phyloP scores from a whole-genome alignment of 2,797 vertebrate genomes.

The Enteromius afrohamiltoni region DNA sequence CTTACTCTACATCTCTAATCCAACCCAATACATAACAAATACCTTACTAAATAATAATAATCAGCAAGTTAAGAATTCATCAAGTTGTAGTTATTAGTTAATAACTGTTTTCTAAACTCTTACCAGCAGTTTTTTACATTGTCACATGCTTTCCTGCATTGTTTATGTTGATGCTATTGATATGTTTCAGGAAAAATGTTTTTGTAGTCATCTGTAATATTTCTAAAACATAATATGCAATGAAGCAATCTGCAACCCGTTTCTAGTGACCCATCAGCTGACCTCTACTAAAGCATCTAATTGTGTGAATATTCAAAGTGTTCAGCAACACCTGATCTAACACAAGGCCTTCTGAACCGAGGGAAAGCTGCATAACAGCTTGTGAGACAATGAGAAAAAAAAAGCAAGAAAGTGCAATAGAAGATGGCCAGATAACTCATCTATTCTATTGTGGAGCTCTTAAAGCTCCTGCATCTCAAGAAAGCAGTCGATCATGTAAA shows the following conservation, averaged over 20 bases:
- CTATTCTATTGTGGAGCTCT: slow-evolving; percentile 37
- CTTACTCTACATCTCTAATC: too few species aligned
- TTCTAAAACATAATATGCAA: not conserved
- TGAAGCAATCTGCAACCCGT: not conserved
- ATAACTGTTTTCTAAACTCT: too few species aligned
- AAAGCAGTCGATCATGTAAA: slow-evolving; percentile 64
- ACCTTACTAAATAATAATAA: too few species aligned
- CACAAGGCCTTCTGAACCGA: not conserved
- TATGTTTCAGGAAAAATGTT: not conserved
- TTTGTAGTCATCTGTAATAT: not conserved
- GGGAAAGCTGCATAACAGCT: not conserved
- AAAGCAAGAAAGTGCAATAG: not conserved
- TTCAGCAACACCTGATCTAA: not conserved
- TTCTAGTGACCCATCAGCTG: not conserved
- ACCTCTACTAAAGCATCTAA: slow-evolving; percentile 3
- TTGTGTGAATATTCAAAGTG: not conserved
- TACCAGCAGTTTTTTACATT: not conserved
- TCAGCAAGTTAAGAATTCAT: too few species aligned
- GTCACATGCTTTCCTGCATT: not conserved
- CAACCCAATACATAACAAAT: too few species aligned
- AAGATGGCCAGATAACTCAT: slow-evolving; percentile 22
- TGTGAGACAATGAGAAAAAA: not conserved
- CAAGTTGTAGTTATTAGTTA: too few species aligned
- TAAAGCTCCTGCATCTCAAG: slow-evolving; percentile 47
- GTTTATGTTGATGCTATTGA: not conserved